These are phyloP conservation scores for Ceratina japonica DNA, from an alignment of 1,140 invertebrate species.

Conservation along the genomic window DNA sequence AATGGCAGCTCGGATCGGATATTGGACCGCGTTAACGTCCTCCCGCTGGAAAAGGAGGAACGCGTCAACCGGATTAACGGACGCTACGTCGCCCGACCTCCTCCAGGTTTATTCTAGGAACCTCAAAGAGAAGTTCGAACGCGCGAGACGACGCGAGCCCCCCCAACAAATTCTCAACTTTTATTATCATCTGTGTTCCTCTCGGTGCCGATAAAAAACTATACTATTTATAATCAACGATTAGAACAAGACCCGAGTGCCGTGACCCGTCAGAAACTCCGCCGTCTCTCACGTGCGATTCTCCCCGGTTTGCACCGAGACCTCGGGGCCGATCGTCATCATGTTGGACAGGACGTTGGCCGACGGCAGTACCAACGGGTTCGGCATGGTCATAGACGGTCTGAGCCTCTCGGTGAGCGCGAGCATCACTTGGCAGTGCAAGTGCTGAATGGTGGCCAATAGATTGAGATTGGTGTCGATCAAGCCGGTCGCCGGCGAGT, in stretches of 20 bases:
- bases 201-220: not conserved
- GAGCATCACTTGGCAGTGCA: constrained; percentile 78
- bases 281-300: constrained; percentile 54
- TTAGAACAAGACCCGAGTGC: not conserved
- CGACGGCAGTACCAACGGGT: constrained; percentile 65
- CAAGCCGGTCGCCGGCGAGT: constrained; percentile 73
- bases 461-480: constrained; percentile 78
- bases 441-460: constrained; percentile 76
- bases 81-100: too few species aligned
- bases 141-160: too few species aligned
- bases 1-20: constrained; percentile 29
- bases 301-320: constrained; percentile 63
- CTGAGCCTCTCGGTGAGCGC: constrained; percentile 76
- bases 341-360: constrained; percentile 49
- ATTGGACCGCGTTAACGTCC: constrained; percentile 4
- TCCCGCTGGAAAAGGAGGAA: too few species aligned
- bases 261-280: not conserved
- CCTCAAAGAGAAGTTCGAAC: too few species aligned
- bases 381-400: constrained; percentile 67
- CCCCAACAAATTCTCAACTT: too few species aligned
- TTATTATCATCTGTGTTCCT: too few species aligned
- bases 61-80: too few species aligned
- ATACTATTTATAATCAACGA: not conserved
- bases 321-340: constrained; percentile 61
- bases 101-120: too few species aligned